Evolutionary conservation across 2,888 invertebrate species (phyloP).

Genomic region (Pristionchus japonicus): DNA sequence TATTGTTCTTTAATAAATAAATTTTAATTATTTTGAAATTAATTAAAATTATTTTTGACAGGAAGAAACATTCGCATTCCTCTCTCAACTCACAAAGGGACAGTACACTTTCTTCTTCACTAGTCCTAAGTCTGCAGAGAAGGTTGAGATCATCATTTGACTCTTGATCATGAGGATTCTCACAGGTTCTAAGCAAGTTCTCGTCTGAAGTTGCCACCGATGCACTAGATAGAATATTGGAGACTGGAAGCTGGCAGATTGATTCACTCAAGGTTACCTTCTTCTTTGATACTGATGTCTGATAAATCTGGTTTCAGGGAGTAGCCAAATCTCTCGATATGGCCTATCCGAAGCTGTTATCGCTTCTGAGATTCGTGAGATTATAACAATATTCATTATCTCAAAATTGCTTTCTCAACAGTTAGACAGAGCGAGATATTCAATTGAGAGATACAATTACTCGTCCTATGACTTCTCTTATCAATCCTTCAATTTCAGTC

Average conservation of each 20-base stretch:
- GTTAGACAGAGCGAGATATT: too few relatives aligned
- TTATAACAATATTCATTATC: background rate
- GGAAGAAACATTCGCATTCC: conserved; percentile 59
- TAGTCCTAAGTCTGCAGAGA: conserved; percentile 47
- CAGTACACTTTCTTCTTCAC: conserved; percentile 58
- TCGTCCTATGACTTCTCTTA: too few relatives aligned
- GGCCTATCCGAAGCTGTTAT: conserved; percentile 24
- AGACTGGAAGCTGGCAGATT: conserved; percentile 28
- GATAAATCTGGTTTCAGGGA: background rate
- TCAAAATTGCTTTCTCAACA: too few relatives aligned
- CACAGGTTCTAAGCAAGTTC: conserved; percentile 24
- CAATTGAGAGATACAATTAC: too few relatives aligned
- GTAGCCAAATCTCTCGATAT: conserved; percentile 9
- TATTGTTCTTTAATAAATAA: too few relatives aligned
- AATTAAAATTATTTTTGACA: too few relatives aligned
- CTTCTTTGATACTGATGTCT: background rate
- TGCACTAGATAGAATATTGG: conserved; percentile 12
- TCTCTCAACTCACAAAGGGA: conserved; percentile 54
- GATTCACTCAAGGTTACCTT: conserved; percentile 24
- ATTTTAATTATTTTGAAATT: too few relatives aligned
- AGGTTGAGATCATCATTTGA: background rate
- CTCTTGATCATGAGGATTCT: background rate
- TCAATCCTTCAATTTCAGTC: conserved; percentile 48
- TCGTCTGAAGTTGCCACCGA: background rate
- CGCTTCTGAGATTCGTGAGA: conserved; percentile 17